phyloP scores from a whole-genome alignment of 2,888 invertebrate species.

The Neocrepidodera transversa region DNA sequence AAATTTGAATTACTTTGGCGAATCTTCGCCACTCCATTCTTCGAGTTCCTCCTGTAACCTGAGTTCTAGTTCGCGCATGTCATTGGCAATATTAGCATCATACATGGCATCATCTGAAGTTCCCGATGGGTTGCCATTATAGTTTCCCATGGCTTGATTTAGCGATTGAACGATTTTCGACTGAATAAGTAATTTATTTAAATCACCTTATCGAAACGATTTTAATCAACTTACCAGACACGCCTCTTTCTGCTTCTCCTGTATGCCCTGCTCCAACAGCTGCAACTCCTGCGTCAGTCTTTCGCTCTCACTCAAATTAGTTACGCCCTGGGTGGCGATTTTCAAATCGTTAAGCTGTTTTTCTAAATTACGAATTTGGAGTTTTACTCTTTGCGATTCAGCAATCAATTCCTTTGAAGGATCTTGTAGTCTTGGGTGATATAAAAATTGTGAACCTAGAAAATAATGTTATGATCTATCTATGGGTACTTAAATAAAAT shows the following conservation, averaged over 20 bases:
- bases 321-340: conserved; percentile 63
- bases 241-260: conserved; percentile 68
- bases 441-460: conserved; percentile 54
- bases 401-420: conserved; percentile 60
- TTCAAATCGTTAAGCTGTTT: conserved; percentile 69
- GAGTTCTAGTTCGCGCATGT: conserved; percentile 70
- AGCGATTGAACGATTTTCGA: conserved; percentile 57
- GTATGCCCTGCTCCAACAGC: conserved; percentile 68
- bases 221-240: conserved; percentile 55
- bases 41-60: conserved; percentile 73
- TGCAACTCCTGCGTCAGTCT: conserved; percentile 67
- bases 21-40: conserved; percentile 70
- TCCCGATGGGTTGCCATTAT: conserved; percentile 45
- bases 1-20: conserved; percentile 42
- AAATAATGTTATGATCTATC: conserved; percentile 4
- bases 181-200: conserved; percentile 42
- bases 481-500: not conserved
- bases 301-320: conserved; percentile 65
- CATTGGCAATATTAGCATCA: conserved; percentile 71
- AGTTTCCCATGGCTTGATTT: conserved; percentile 50
- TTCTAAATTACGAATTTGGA: conserved; percentile 67
- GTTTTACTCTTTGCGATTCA: conserved; percentile 68
- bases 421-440: conserved; percentile 56
- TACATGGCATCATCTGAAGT: conserved; percentile 65
- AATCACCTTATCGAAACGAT: not conserved